These are phyloP conservation scores for Beroe ovata DNA, from an alignment of 37 sponge, comb jelly and placozoan genomes.

Conservation along the genomic window DNA sequence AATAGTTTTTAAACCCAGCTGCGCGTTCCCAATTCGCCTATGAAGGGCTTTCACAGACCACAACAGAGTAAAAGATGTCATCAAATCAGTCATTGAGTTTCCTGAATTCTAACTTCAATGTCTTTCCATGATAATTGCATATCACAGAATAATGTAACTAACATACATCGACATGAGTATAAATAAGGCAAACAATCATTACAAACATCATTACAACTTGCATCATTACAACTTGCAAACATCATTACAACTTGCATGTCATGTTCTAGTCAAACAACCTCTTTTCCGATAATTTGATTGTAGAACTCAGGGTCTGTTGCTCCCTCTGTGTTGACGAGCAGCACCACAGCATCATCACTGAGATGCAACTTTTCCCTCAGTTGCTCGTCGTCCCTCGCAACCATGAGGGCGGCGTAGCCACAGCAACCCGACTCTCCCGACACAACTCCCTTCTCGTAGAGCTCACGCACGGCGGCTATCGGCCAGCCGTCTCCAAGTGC, in stretches of 20 bases:
- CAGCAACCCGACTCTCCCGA: conserved; percentile 1
- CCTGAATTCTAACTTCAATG: too few species aligned
- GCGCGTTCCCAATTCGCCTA: too few species aligned
- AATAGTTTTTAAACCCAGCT: too few species aligned
- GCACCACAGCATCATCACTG: background rate
- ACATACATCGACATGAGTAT: too few species aligned
- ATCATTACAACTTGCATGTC: background rate
- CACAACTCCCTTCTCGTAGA: background rate
- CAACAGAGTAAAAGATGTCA: too few species aligned
- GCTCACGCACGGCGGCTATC: background rate
- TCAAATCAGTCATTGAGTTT: too few species aligned
- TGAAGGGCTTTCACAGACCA: too few species aligned
- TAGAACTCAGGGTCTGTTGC: conserved; percentile 7
- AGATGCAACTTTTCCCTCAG: background rate
- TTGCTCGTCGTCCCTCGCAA: background rate
- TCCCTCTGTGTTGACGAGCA: conserved; percentile 9
- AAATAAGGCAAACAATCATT: too few species aligned
- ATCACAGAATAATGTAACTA: too few species aligned
- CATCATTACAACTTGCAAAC: too few species aligned
- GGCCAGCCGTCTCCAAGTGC: conserved; percentile 23
- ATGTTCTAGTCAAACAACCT: background rate
- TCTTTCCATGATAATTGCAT: too few species aligned
- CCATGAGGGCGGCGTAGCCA: conserved; percentile 6
- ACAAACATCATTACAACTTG: too few species aligned
- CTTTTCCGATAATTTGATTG: background rate